These are phyloP conservation scores for Exocentrus adspersus DNA, from an alignment of 2,888 invertebrate genomes.

Conservation along the genomic window DNA sequence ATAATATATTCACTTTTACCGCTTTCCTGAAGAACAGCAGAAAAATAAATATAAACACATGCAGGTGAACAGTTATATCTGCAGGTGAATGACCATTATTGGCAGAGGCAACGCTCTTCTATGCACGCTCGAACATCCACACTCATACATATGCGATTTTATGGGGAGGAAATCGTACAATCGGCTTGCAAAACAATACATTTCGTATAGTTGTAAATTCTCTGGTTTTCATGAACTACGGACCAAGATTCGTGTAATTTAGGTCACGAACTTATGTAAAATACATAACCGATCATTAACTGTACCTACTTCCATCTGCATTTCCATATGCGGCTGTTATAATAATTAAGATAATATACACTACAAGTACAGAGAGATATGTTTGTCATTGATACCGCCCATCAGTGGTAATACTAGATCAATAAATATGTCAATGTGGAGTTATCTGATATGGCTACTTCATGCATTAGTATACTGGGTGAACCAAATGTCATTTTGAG, in stretches of 20 bases:
- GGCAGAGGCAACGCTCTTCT: slow-evolving; percentile 36
- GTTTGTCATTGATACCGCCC: no score
- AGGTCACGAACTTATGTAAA: background rate
- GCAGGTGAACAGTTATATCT: slow-evolving; percentile 43
- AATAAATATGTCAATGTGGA: no score
- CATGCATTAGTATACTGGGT: no score
- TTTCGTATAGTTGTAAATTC: background rate
- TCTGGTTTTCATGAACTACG: background rate
- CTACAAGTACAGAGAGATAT: no score
- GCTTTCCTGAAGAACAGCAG: slow-evolving; percentile 15
- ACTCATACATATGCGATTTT: slow-evolving; percentile 37
- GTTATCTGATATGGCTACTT: no score
- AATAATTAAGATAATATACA: no score
- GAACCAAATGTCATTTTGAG: no score
- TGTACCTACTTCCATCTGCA: no score
- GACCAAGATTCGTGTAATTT: background rate
- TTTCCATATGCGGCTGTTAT: no score
- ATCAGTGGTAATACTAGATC: no score
- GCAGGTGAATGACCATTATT: slow-evolving; percentile 49
- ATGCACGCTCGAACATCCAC: slow-evolving; percentile 32
- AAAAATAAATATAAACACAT: slow-evolving; percentile 36
- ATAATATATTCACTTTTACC: slow-evolving; percentile 30
- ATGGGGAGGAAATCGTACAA: slow-evolving; percentile 25
- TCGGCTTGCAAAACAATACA: background rate
- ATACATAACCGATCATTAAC: no score